Conservation (phyloP, 1,140 invertebrate genomes). For the Oreohelix idahoensis region DNA sequence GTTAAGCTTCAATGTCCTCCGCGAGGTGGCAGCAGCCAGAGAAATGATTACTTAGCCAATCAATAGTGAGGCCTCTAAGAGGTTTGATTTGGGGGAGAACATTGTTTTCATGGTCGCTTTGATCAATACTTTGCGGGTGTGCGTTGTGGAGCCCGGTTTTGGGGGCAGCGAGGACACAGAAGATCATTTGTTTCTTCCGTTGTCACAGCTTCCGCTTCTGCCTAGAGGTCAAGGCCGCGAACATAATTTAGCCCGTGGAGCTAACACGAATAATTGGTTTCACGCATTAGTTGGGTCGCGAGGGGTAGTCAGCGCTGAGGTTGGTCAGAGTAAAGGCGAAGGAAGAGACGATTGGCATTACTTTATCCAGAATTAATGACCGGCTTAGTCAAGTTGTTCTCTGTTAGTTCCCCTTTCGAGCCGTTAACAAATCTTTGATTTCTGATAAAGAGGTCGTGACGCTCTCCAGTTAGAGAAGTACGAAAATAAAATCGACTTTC, state of each 20-base stretch:
- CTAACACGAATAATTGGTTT: background rate
- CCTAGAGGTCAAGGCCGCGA: background rate
- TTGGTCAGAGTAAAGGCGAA: background rate
- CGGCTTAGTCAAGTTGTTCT: background rate
- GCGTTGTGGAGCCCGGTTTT: background rate
- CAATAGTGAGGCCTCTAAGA: constrained; percentile 9
- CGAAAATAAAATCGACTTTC: too few species aligned
- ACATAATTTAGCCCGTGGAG: constrained; percentile 7
- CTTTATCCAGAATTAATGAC: background rate
- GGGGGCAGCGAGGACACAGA: background rate
- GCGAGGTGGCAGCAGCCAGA: background rate
- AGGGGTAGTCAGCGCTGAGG: background rate
- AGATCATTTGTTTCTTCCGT: constrained; percentile 5
- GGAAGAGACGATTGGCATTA: too few species aligned
- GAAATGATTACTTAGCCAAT: constrained; percentile 15
- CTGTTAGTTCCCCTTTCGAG: too few species aligned
- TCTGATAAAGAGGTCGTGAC: too few species aligned
- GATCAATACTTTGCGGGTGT: background rate
- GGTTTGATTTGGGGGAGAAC: constrained; percentile 12
- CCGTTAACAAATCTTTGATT: background rate
- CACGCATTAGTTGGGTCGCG: background rate
- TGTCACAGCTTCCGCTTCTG: constrained; percentile 14
- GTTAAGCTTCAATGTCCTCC: background rate
- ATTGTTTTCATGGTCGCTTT: constrained; percentile 2
- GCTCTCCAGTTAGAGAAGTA: too few species aligned